phyloP scores from a whole-genome alignment of 2,888 invertebrate genomes.

The Melieria omissa region DNA sequence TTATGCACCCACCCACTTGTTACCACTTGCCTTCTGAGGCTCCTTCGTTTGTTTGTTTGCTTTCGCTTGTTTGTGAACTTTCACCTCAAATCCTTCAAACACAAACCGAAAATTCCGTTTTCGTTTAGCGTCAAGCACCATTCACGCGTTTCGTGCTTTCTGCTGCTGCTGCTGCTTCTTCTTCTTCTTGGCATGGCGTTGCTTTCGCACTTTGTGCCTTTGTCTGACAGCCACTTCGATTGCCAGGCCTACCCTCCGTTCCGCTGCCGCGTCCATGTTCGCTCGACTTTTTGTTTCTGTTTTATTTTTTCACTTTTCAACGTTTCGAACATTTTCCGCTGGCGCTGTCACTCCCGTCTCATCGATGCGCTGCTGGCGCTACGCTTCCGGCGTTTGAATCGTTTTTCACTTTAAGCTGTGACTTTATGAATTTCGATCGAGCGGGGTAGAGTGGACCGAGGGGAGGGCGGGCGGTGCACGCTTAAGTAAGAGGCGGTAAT shows the following conservation, averaged over 20 bases:
- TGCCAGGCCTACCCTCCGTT: too few species aligned
- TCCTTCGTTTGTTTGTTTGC: background rate
- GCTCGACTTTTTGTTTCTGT: too few species aligned
- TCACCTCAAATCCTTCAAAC: constrained; percentile 17
- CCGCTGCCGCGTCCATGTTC: too few species aligned
- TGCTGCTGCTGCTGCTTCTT: constrained; percentile 8
- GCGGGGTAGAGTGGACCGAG: background rate
- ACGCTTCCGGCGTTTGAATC: background rate
- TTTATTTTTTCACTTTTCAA: too few species aligned
- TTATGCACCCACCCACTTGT: too few species aligned
- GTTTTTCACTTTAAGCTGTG: background rate
- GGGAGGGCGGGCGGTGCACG: background rate
- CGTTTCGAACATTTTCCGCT: too few species aligned
- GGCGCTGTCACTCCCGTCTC: too few species aligned
- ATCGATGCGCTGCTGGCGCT: too few species aligned
- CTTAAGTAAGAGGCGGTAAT: constrained; percentile 23
- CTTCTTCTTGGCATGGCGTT: background rate
- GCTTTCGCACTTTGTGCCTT: constrained; percentile 15
- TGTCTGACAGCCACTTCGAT: background rate
- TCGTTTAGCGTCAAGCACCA: constrained; percentile 25
- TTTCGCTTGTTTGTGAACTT: constrained; percentile 14
- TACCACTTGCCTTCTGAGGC: too few species aligned
- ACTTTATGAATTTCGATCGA: background rate
- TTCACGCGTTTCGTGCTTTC: constrained; percentile 21
- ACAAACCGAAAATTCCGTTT: constrained; percentile 18